These are phyloP conservation scores for Stenchaetothrips biformis DNA, from an alignment of 2,888 invertebrate genomes.

Conservation along the genomic window DNA sequence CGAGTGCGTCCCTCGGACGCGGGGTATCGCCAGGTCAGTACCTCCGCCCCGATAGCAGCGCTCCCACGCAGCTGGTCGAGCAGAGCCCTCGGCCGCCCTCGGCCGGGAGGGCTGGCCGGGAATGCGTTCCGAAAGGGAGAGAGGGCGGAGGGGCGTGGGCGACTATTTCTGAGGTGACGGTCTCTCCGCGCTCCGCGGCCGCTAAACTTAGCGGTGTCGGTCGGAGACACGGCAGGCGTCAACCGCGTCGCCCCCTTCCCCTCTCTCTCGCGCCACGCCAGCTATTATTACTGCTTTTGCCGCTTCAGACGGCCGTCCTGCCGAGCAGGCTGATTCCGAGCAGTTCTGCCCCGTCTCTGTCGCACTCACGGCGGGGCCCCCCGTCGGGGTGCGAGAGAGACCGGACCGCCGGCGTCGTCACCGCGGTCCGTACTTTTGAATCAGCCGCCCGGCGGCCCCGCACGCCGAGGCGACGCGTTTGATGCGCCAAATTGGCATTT, in stretches of 20 bases:
- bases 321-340: background rate
- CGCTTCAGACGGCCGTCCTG: background rate
- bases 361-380: too few relatives aligned
- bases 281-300: constrained; percentile 1
- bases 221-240: constrained; percentile 22
- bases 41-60: too few relatives aligned
- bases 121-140: too few relatives aligned
- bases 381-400: background rate
- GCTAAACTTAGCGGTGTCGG: constrained; percentile 24
- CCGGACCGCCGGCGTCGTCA: too few relatives aligned
- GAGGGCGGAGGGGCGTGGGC: background rate
- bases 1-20: too few relatives aligned
- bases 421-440: background rate
- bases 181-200: background rate
- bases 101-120: too few relatives aligned
- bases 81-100: too few relatives aligned
- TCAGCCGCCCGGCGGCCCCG: background rate
- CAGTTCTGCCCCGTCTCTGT: too few relatives aligned
- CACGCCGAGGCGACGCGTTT: background rate
- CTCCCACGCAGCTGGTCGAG: too few relatives aligned
- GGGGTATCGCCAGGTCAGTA: too few relatives aligned
- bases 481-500: background rate
- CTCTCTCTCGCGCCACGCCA: background rate
- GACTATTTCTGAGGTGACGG: constrained; percentile 20
- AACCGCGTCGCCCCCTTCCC: background rate